Evolutionary conservation across 1,140 invertebrate species (phyloP).

Genomic region (Acromyrmex echinatior): DNA sequence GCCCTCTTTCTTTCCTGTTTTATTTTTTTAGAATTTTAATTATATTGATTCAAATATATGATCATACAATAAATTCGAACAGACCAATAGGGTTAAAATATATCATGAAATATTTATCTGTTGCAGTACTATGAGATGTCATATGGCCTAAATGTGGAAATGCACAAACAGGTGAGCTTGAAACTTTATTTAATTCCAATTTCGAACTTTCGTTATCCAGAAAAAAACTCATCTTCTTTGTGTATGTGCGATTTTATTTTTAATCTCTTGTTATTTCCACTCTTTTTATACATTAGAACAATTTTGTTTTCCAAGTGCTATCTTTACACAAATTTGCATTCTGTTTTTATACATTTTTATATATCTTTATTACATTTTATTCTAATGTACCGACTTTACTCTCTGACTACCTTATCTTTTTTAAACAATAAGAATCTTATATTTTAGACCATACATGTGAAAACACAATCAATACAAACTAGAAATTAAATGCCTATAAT

Average conservation of each 20-base stretch:
- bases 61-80: too few species aligned
- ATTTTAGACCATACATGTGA: too few species aligned
- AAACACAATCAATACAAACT: too few species aligned
- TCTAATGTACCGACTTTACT: neutral
- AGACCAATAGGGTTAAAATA: neutral
- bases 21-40: neutral
- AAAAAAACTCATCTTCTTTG: neutral
- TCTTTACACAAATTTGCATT: neutral
- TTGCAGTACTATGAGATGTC: conserved; percentile 99
- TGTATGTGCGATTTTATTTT: neutral
- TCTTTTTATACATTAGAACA: neutral
- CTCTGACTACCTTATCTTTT: neutral
- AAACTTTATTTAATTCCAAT: neutral
- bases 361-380: neutral
- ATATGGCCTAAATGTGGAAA: conserved; percentile 99
- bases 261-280: neutral
- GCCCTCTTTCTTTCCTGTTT: too few species aligned
- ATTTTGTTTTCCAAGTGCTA: neutral
- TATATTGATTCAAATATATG: neutral
- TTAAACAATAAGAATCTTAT: neutral
- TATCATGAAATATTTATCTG: conserved; percentile 82
- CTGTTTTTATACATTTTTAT: neutral
- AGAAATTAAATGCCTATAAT: too few species aligned
- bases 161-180: conserved; percentile 98
- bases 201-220: neutral